phyloP scores from a whole-genome alignment of 2,113 vertebrate genomes.

The Oenanthe melanoleuca region DNA sequence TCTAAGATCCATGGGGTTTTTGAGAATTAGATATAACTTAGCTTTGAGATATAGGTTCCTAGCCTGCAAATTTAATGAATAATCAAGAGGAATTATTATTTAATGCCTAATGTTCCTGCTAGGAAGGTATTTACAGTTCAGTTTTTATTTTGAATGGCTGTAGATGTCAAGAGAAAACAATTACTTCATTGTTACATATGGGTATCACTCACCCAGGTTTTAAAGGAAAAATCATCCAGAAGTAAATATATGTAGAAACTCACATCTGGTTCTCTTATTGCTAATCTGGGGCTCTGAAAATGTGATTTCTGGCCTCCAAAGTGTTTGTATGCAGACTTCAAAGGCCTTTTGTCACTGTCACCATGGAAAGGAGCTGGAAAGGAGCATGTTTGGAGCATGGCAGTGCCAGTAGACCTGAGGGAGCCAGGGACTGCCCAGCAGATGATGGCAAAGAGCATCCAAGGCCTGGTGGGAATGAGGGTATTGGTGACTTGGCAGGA shows the following conservation, averaged over 20 bases:
- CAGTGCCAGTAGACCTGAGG: not conserved
- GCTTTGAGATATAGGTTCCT: not conserved
- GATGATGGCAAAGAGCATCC: not conserved
- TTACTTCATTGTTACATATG: not conserved
- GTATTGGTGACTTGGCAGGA: not conserved
- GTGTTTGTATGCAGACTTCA: not conserved
- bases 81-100: not conserved
- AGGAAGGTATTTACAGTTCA: not conserved
- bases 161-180: not conserved
- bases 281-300: not conserved
- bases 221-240: not conserved
- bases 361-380: not conserved
- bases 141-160: not conserved
- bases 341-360: not conserved
- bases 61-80: not conserved
- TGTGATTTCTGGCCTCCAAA: not conserved
- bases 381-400: not conserved
- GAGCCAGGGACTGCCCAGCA: not conserved
- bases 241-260: not conserved
- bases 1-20: not conserved
- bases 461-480: not conserved
- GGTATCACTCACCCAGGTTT: not conserved
- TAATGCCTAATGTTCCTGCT: not conserved
- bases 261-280: fast-evolving
- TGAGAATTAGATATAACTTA: not conserved